Evolutionary conservation across 2,888 invertebrate genomes (phyloP).

Genomic region (Aplocera efformata): DNA sequence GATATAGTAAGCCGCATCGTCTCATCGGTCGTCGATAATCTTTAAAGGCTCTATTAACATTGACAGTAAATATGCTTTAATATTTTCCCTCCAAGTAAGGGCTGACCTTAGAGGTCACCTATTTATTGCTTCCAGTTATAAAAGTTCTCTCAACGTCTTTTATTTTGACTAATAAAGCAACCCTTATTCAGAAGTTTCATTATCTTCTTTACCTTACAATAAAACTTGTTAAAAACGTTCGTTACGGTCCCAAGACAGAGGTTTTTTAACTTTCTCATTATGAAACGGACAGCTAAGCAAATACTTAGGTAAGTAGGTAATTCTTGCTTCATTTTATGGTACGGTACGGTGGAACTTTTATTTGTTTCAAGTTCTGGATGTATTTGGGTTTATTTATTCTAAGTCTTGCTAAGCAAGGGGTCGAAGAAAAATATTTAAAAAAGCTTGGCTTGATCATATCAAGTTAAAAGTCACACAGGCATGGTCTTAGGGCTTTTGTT

Average conservation of each 20-base stretch:
- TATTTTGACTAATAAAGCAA: slow-evolving; percentile 39
- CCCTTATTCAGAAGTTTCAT: slow-evolving; percentile 45
- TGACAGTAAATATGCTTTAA: no score
- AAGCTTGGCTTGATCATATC: no score
- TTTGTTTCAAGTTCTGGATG: slow-evolving; percentile 1
- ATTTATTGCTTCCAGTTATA: slow-evolving; percentile 32
- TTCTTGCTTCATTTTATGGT: slow-evolving; percentile 7
- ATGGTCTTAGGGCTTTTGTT: no score
- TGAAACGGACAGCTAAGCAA: slow-evolving; percentile 17
- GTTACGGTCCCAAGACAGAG: slow-evolving; percentile 26
- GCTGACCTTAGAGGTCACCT: slow-evolving; percentile 23
- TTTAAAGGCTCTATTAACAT: no score
- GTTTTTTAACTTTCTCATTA: slow-evolving; percentile 30
- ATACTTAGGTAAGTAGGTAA: slow-evolving; percentile 8
- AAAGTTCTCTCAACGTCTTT: slow-evolving; percentile 33
- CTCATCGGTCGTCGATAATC: no score
- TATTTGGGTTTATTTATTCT: no score
- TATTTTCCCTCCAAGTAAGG: no score
- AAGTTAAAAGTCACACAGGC: no score
- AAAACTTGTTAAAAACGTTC: slow-evolving; percentile 32
- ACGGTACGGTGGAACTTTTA: background rate
- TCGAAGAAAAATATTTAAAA: no score
- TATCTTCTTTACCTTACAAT: slow-evolving; percentile 37
- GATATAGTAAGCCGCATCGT: no score
- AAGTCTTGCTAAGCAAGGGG: no score